Conservation (phyloP, 2,797 vertebrate genomes). For the Malurus leucopterus region DNA sequence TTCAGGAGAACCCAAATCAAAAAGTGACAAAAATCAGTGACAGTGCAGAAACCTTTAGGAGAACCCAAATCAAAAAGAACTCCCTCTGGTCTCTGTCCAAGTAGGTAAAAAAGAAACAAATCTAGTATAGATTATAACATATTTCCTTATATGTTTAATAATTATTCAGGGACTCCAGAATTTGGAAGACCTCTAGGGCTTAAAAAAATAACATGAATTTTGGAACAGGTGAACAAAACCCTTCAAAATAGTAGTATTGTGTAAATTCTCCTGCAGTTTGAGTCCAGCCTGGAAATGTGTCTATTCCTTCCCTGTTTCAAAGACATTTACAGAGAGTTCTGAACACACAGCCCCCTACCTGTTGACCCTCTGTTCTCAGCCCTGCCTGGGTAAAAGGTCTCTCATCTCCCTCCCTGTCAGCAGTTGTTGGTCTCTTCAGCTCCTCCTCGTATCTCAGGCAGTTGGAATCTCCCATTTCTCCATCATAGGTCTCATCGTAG, state of each 20-base stretch:
- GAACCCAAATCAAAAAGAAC: not conserved
- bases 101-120: not conserved
- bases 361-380: slow-evolving; percentile 57
- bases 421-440: slow-evolving; percentile 86
- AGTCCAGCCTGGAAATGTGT: not conserved
- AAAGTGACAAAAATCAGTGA: not conserved
- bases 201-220: not conserved
- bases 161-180: not conserved
- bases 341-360: slow-evolving; percentile 25
- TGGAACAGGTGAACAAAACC: not conserved
- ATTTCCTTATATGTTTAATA: not conserved
- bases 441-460: slow-evolving; percentile 76
- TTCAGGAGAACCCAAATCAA: not conserved
- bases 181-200: not conserved
- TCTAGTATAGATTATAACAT: not conserved
- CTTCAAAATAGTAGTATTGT: not conserved
- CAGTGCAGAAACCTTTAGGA: not conserved
- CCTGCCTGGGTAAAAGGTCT: slow-evolving; percentile 89
- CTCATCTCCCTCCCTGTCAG: slow-evolving; percentile 86
- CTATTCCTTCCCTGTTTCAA: not conserved
- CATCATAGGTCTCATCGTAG: slow-evolving; percentile 78
- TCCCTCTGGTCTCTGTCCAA: not conserved
- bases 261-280: not conserved
- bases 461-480: slow-evolving; percentile 67
- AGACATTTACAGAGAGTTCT: not conserved